Base-by-base conservation (phyloP, 2,888 invertebrate species). In the Automeris io region DNA sequence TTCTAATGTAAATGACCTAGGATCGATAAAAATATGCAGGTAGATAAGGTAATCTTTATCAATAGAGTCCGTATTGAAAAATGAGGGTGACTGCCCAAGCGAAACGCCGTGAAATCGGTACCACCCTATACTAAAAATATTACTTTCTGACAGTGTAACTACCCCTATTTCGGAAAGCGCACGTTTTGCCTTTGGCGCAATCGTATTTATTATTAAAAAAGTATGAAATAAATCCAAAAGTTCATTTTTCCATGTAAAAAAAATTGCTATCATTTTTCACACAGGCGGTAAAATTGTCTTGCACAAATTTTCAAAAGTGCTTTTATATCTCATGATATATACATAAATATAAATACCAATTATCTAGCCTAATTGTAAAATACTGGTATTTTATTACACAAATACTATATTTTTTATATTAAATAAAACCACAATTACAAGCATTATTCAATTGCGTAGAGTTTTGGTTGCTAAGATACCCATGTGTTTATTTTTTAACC, bases 381-480 rank as follows among this genome's bases (percentile, higher is more conserved):
- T n/a, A n/a, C n/a, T n/a, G n/a, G n/a, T n/a, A n/a, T n/a, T n/a
- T n/a, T n/a, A n/a, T n/a, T n/a, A n/a, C n/a, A n/a, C n/a, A n/a
- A n/a, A n/a, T n/a, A n/a, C n/a, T n/a, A n/a, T n/a, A n/a, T n/a
- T n/a, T n/a, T n/a, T n/a, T n/a, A n/a, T n/a, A 7, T 23, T n/a
- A 23, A n/a, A n/a, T 2, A 7, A n/a, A 5, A 2, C n/a, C 7
- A 19, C 22, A 11, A 34, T n/a, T 23, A 4, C 5, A 18, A 24
- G 7, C 11, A n/a, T 11, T 35, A 33, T n/a, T 12, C 8, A 21
- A 3, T 5, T 8, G 7, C 13, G 6, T 21, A 9, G 16, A 1
- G 7, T 29, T 29, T 73, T 62, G 53, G 80, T 82, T 79, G 80
- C 82, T 73, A 71, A 57, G 82, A 48, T 50, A 81, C 80, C 26